Base-by-base conservation (phyloP, 1,140 invertebrate species). In the Physella acuta region DNA sequence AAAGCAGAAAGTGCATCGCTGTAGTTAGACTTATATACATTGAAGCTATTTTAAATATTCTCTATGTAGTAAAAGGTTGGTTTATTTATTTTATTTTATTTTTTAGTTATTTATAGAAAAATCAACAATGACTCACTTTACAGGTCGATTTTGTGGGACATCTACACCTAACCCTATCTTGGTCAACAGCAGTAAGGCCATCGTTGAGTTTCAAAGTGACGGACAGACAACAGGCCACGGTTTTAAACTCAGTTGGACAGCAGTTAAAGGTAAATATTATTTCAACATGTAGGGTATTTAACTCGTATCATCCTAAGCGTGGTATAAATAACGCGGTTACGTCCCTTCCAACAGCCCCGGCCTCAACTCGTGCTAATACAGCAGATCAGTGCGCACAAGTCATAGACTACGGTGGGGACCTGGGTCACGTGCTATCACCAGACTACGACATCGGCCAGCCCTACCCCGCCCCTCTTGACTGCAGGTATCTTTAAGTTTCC, bases 191-290 rank as follows among this genome's bases (percentile, higher is more conserved):
- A 66, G 28, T 26, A 55, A 66, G 30, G 63, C 51, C 5, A 20
- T 66, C 2, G 63, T 66, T 1, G 63, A 66, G 33, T 66, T 66
- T 30, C 63, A n/a, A 17, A 53, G 49, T 26, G 63, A 66, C 26
- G 33, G 52, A 8, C 49, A 34, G 30, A 55, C 11, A 5, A 53
- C 49, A 28, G 63, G 63, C 1, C 3, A 36, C 17, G 63, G 63
- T 2, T 66, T 66, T 24, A 31, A 55, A 2, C 49, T 66, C 17
- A 33, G 2, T 1, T 66, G 63, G 63, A 34, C 63, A 33, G 26
- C 63, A n/a, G 20, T 5, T 30, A 55, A 55, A 11, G 39, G 39
- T 44, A 44, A 44, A 44, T 44, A 8, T 44, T 44, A 44, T 44
- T 44, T 20, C 20, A 44, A 44, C 20, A 44, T 44, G 8, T 44